Evolutionary conservation across 2,113 vertebrate genomes (phyloP).

Genomic region (Fregetta grallaria): DNA sequence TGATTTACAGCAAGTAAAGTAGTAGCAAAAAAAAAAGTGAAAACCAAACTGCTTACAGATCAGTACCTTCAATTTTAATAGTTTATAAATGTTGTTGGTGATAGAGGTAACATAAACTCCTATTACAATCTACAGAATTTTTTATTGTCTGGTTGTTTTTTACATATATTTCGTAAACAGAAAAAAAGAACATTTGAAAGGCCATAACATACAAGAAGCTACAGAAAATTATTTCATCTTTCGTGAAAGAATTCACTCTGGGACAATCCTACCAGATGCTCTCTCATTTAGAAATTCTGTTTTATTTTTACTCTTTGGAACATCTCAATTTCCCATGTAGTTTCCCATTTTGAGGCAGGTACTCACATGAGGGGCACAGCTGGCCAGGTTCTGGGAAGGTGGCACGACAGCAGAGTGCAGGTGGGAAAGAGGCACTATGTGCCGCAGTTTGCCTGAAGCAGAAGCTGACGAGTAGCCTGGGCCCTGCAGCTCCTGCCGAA

Average conservation of each 20-base stretch:
- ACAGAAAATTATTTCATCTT: neutral
- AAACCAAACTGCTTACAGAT: neutral
- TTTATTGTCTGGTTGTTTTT: neutral
- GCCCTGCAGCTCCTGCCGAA: constrained; percentile 79
- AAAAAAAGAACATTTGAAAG: neutral
- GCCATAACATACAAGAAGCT: neutral
- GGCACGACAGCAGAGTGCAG: neutral
- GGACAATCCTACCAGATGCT: neutral
- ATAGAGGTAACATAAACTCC: neutral
- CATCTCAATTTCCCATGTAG: neutral
- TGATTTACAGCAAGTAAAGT: neutral
- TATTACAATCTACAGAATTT: neutral
- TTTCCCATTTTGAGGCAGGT: neutral
- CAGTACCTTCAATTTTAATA: neutral
- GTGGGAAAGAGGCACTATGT: neutral
- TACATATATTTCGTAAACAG: fast-evolving
- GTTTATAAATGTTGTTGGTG: neutral
- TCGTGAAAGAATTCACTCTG: neutral
- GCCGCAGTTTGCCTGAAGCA: constrained; percentile 18
- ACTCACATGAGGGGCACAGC: constrained; percentile 55
- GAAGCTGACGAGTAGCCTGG: constrained; percentile 54
- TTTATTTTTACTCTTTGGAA: neutral
- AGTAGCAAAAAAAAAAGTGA: neutral
- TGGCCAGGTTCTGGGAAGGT: constrained; percentile 23
- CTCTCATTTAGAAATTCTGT: neutral